Evolutionary conservation across 1,140 invertebrate species (phyloP), one percentile per base, ranked within the genome.

Genomic region (Dendroctonus ponderosae): DNA sequence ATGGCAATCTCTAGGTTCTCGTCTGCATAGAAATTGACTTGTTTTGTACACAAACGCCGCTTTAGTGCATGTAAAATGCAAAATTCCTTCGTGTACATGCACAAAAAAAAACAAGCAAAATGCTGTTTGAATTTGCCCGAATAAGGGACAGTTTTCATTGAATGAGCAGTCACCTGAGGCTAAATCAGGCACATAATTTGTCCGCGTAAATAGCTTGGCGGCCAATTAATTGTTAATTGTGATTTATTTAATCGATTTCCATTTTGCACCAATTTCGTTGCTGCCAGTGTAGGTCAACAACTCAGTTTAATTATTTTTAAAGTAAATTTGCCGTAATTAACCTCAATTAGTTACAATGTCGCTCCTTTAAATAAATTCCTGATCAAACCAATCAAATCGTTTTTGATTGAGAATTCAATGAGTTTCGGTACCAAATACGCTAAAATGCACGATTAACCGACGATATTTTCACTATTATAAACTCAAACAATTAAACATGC

Each of bases 1-100:
- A 52, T 14, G 50, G 50, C 50, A 52, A 52, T 26, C 26, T 26
- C 26, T 3, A 26, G 1, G 3, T 3, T 26, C 37, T 56, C 39
- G 53, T 56, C 40, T 42, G 39, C 53, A 39, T 56, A 56, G 53
- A 56, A 56, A 56, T 42, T 12, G 53, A 56, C 9, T 40, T 42
- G 37, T 56, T 56, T 56, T 56, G 53, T 56, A 5, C 41, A 40
- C 53, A 56, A 56, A 56, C 41, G 26, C 7, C 7, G 41, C 37
- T 39, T n/a, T 56, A 40, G 41, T 56, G 53, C 53, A 56, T 42
- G 40, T 42, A 56, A 56, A 38, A 56, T 56, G 41, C 37, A 26
- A 56, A 56, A 56, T 56, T 56, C 26, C 53, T 51, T 51, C 50
- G 26, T 39, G 53, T 11, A 41, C 7, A 41, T n/a, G n/a, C n/a